Evolutionary conservation across 2,797 vertebrate species (phyloP).

Genomic region (Salarias fasciatus): DNA sequence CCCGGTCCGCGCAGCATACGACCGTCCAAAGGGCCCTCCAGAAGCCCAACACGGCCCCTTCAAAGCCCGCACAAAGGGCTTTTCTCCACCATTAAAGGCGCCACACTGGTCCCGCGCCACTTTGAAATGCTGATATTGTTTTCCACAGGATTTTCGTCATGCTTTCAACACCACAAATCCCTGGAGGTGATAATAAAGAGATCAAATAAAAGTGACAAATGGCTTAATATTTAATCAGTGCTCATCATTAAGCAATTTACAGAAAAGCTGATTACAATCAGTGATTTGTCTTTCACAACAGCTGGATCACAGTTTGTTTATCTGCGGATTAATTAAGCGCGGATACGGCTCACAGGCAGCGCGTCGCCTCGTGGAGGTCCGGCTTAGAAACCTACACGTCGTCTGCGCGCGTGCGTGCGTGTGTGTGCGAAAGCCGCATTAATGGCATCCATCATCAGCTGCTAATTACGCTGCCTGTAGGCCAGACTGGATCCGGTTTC

Average conservation of each 20-base stretch:
- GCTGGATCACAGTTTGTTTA: slow-evolving; percentile 54
- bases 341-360: slow-evolving; percentile 63
- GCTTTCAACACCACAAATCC: slow-evolving; percentile 68
- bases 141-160: slow-evolving; percentile 62
- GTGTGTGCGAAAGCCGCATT: slow-evolving; percentile 66
- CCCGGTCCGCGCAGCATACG: slow-evolving; percentile 47
- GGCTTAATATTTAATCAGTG: slow-evolving; percentile 64
- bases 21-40: slow-evolving; percentile 65
- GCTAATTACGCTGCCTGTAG: slow-evolving; percentile 83
- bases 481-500: slow-evolving; percentile 78
- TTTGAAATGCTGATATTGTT: slow-evolving; percentile 80
- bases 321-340: slow-evolving; percentile 77
- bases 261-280: slow-evolving; percentile 55
- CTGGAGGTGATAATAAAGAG: slow-evolving; percentile 49
- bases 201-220: slow-evolving; percentile 68
- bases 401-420: slow-evolving; percentile 46
- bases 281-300: slow-evolving; percentile 11
- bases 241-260: slow-evolving; percentile 54
- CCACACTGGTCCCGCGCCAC: slow-evolving; percentile 65
- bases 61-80: slow-evolving; percentile 67
- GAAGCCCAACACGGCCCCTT: slow-evolving; percentile 59
- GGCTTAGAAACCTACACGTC: slow-evolving; percentile 46
- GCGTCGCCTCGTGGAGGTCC: slow-evolving; percentile 64
- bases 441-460: slow-evolving; percentile 83
- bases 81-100: slow-evolving; percentile 70